A percentile compares a stretch with the other conserved stretches of the same genome.
Evolutionary conservation across 2,113 vertebrate species (phyloP).

Genomic region (Amazona vittata): DNA sequence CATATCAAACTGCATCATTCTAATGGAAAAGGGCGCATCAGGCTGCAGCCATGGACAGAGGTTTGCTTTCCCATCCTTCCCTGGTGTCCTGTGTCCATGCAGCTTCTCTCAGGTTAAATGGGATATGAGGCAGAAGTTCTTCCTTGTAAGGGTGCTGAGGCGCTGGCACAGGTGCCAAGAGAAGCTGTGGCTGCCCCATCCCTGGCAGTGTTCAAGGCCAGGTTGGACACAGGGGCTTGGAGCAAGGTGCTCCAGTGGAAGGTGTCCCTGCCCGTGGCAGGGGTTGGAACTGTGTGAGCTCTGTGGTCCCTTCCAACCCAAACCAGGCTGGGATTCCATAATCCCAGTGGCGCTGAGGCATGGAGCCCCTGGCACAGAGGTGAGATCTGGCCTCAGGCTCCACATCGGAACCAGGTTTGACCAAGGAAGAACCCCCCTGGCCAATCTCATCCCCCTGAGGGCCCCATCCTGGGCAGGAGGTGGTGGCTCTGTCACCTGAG

Average conservation of each 20-base stretch:
- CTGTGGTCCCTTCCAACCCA: not conserved
- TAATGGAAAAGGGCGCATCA: accelerated
- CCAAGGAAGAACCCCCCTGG: not conserved
- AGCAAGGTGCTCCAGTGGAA: not conserved
- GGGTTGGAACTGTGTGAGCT: not conserved
- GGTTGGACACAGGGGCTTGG: too few relatives aligned
- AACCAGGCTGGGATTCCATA: not conserved
- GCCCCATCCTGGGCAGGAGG: not conserved
- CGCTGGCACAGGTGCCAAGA: not conserved
- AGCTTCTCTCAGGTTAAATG: not conserved
- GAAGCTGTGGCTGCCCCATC: not conserved
- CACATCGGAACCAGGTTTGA: not conserved
- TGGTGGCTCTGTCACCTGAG: not conserved
- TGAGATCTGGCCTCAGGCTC: not conserved
- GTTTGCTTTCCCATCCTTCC: not conserved
- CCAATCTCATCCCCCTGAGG: accelerated
- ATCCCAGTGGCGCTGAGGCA: accelerated
- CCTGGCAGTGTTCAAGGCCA: not conserved
- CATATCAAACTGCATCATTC: accelerated
- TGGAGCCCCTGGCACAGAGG: not conserved
- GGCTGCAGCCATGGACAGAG: accelerated
- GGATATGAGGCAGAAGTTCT: not conserved
- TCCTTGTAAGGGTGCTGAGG: not conserved
- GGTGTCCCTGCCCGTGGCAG: not conserved
- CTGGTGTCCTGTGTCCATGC: not conserved